These are phyloP conservation scores for Pristionchus maxplancki DNA, from an alignment of 2,888 invertebrate species.

Conservation along the genomic window DNA sequence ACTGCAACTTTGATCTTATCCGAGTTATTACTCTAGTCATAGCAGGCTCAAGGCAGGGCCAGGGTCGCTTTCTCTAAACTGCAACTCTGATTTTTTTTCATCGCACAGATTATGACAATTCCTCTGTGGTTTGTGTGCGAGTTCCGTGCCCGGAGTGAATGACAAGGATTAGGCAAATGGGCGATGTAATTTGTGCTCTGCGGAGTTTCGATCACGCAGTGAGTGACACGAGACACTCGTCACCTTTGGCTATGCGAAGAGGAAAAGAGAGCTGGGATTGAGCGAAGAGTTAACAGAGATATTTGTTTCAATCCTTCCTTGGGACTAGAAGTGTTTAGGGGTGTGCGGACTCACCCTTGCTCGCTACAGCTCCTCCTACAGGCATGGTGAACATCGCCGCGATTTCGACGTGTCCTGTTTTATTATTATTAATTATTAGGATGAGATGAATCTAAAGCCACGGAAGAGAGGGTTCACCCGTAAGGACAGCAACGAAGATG, in stretches of 20 bases:
- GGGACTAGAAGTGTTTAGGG: too few relatives aligned
- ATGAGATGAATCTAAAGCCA: not conserved
- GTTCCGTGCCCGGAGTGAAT: not conserved
- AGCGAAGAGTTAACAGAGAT: too few relatives aligned
- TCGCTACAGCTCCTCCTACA: not conserved
- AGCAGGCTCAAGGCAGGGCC: too few relatives aligned
- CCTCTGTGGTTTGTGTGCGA: not conserved
- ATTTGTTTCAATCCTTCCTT: too few relatives aligned
- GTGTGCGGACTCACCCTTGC: constrained; percentile 16
- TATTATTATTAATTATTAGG: not conserved
- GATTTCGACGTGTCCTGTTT: constrained; percentile 43
- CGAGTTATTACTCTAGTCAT: too few relatives aligned
- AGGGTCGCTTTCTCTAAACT: too few relatives aligned
- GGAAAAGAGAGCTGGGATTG: too few relatives aligned
- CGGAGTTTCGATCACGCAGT: not conserved
- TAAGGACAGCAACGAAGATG: constrained; percentile 30
- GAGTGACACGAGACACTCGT: not conserved
- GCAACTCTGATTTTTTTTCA: too few relatives aligned
- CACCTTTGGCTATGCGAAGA: not conserved
- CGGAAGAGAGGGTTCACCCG: not conserved
- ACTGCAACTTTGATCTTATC: constrained; percentile 16
- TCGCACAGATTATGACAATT: not conserved
- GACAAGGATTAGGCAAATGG: constrained; percentile 15
- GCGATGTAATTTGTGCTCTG: not conserved
- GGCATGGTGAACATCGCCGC: constrained; percentile 46